phyloP scores from a whole-genome alignment of 2,888 invertebrate species.

The Athripsodes cinereus region DNA sequence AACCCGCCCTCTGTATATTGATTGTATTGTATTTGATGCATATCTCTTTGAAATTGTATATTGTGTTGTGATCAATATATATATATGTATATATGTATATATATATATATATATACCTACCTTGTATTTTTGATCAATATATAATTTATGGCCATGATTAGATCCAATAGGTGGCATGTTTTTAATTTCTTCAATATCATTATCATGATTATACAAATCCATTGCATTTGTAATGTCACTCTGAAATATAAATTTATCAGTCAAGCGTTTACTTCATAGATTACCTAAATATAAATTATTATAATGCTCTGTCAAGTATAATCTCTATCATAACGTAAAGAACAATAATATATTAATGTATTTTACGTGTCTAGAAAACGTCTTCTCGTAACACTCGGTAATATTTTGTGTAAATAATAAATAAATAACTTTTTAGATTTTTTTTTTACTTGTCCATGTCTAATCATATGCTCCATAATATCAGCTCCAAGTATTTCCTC shows the following conservation, averaged over 20 bases:
- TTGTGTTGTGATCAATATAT: too few relatives aligned
- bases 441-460: conserved; percentile 45
- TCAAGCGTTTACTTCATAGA: too few relatives aligned
- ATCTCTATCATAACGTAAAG: too few relatives aligned
- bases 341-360: too few relatives aligned
- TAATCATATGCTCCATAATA: conserved; percentile 77
- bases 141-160: conserved; percentile 20
- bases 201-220: conserved; percentile 10
- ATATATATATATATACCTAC: conserved; percentile 1
- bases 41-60: too few relatives aligned
- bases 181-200: conserved; percentile 15
- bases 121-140: conserved; percentile 18
- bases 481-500: conserved; percentile 87
- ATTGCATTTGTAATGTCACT: conserved; percentile 15
- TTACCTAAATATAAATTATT: too few relatives aligned
- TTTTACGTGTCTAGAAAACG: too few relatives aligned
- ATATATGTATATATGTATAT: not conserved
- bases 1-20: too few relatives aligned
- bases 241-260: conserved; percentile 7
- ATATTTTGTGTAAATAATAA: too few relatives aligned
- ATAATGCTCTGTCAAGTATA: too few relatives aligned
- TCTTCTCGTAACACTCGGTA: not conserved
- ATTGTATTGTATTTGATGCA: too few relatives aligned
- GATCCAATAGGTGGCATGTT: conserved; percentile 19
- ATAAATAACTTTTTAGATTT: too few relatives aligned